Evolutionary conservation across 2,797 vertebrate species (phyloP), one percentile per base, ranked within the genome.

Genomic region (Anisognathus igniventris): DNA sequence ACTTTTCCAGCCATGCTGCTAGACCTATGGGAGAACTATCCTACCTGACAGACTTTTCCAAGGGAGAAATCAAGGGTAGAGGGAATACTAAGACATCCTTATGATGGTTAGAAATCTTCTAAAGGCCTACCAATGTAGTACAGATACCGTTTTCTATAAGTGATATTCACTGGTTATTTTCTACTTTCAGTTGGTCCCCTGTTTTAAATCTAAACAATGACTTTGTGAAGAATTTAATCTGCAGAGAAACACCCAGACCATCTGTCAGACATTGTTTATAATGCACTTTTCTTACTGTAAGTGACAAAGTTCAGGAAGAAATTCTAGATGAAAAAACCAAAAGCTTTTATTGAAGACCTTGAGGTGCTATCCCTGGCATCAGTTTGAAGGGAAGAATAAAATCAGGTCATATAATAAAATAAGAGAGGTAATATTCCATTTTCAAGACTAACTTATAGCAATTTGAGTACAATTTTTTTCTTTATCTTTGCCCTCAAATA

Each of bases 61-160:
- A n/a, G 9, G 25, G 16, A 80, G 25, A 54, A 73, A 40, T 19
- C 1, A 0, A 5, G 8, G 6, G 5, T 30, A 2, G 6, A 9
- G 8, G 10, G 3, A 20, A 58, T 42, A 35, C 12, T 24, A 47
- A 62, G 20, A 14, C 2, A 4, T 39, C 7, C 10, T 70, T 70
- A 51, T 33, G 23, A n/a, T 1, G 3, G 44, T 65, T 48, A 44
- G 18, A 30, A 66, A 8, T 35, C 15, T 85, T 93, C 24, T 22
- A 44, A 82, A 58, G 9, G 2, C 14, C 71, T 78, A 56, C 30
- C 9, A 62, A 24, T 18, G 7, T 39, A 40, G 7, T 31, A 21
- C 4, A 72, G n/a, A 20, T 44, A 40, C 14, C 10, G 10, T 16
- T 58, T 87, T 37, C 39, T 51, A 24, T 14, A 54, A 15, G 23